Evolutionary conservation across 92 coral and sea anemone species (phyloP), one percentile per base, ranked within the genome.

Genomic region (Parazoanthus swiftii): DNA sequence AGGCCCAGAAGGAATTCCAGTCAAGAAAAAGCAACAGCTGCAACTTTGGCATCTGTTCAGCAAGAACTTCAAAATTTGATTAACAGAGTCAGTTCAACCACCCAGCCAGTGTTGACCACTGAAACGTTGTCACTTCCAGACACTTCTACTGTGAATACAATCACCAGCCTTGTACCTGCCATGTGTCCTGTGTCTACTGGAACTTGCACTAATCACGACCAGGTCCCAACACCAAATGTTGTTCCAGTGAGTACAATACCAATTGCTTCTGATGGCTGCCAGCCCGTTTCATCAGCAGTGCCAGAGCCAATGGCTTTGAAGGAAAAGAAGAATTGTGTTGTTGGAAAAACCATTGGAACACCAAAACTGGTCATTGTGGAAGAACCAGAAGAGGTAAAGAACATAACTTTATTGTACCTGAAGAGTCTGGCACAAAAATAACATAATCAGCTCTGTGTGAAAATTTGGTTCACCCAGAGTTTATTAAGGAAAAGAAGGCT

Each of bases 311-410:
- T 84, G 48, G 42, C n/a, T 33, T 71, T 79, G 29, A 84, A n/a
- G 29, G 35, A 42, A 72, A 43, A 71, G 67, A 46, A 72, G 10
- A 36, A 26, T 71, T 84, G 79, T 44, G 43, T 37, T 20, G 39
- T 35, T 71, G 79, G 87, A 26, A 71, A 46, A 71, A 7, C 59
- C 35, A 33, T 79, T 13, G 96, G 84, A 82, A 86, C 90, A 76
- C 96, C 99, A 5, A 91, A 93, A 88, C 92, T 97, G 81, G 95
- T 97, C 26, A 88, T 97, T 56, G 74, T 95, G 18, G 99, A 97
- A 85, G 97, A 97, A 80, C 99, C 99, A 67, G 99, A 97, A 89
- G 96, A 97, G 99, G 99, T 97, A 89, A n/a, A 82, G 8, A 25
- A 9, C 8, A 66, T 63, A 6, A 6, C 50, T 29, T 29, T 29